Evolutionary conservation across 1,140 invertebrate genomes (phyloP).

Genomic region (Drosophila seguyi): DNA sequence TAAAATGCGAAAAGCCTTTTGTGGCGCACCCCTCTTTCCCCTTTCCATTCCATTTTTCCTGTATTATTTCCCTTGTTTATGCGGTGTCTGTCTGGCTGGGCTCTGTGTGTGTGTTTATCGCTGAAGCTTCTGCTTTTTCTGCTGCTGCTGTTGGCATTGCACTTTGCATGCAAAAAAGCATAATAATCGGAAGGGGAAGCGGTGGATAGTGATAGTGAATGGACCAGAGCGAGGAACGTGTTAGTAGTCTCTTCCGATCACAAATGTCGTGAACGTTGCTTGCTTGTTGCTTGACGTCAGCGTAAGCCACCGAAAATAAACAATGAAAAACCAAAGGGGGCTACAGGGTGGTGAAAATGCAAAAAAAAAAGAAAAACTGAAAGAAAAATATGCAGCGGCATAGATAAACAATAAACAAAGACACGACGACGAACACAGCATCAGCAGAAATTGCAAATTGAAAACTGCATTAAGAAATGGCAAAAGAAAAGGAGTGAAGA

Average conservation of each 20-base stretch:
- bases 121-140: conserved; percentile 20
- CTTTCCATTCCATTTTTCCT: background rate
- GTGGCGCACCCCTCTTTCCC: conserved; percentile 38
- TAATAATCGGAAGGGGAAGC: conserved; percentile 60
- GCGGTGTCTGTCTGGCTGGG: conserved; percentile 40
- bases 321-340: conserved; percentile 41
- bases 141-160: conserved; percentile 63
- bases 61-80: conserved; percentile 49
- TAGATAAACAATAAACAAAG: conserved; percentile 63
- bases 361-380: conserved; percentile 16
- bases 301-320: conserved; percentile 75
- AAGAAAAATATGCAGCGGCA: conserved; percentile 34
- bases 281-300: conserved; percentile 49
- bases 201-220: conserved; percentile 3
- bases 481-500: background rate
- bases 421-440: conserved; percentile 56
- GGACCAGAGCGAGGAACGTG: conserved; percentile 16
- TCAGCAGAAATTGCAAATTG: conserved; percentile 76
- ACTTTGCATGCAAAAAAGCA: conserved; percentile 82
- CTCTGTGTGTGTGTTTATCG: conserved; percentile 62
- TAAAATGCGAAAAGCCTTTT: conserved; percentile 83
- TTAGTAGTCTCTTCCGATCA: conserved; percentile 34
- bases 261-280: conserved; percentile 45
- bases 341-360: background rate
- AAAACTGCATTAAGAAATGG: conserved; percentile 50